Percentiles rank a stretch among this genome's conserved stretches.
These are phyloP conservation scores for Ondatra zibethicus DNA, from an alignment of 2,113 vertebrate genomes.

Conservation along the genomic window DNA sequence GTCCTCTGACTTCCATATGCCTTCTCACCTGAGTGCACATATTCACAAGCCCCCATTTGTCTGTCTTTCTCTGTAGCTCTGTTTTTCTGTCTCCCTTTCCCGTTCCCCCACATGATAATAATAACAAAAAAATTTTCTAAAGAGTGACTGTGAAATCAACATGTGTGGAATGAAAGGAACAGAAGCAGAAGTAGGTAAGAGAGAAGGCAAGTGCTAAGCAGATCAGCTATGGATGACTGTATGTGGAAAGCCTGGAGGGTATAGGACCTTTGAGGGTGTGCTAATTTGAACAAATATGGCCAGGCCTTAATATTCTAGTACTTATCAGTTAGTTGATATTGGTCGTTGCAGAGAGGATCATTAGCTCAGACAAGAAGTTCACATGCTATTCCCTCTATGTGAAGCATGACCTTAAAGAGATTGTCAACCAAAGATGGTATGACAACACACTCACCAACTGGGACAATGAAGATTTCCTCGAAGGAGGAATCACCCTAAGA, in stretches of 20 bases:
- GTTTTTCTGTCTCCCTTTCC: background rate
- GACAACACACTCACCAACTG: background rate
- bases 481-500: background rate
- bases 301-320: conserved; percentile 20
- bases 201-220: background rate
- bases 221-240: background rate
- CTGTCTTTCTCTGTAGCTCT: background rate
- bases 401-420: background rate
- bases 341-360: background rate
- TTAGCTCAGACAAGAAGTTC: background rate
- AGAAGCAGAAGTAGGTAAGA: conserved; percentile 26
- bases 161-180: background rate
- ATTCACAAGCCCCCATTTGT: background rate
- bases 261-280: background rate
- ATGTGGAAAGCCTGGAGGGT: background rate
- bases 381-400: background rate
- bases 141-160: background rate
- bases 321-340: background rate
- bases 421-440: background rate
- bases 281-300: background rate
- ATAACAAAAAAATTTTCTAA: background rate
- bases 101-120: background rate
- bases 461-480: background rate
- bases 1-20: background rate
- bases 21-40: background rate